Conservation (phyloP, 1,140 invertebrate genomes). For the Delia radicum region DNA sequence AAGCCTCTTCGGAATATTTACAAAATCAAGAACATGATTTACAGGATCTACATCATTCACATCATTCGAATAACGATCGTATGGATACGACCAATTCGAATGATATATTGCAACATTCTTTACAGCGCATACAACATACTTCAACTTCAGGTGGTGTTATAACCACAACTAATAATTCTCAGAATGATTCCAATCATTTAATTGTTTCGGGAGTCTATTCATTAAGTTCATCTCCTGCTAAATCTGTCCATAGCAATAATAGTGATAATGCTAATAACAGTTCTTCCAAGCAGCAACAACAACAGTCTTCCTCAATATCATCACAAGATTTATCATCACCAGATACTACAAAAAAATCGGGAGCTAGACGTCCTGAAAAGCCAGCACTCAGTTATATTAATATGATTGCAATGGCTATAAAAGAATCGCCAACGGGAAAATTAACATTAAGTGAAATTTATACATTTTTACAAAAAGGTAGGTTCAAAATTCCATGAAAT, state of each 20-base stretch:
- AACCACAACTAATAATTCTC: slow-evolving; percentile 14
- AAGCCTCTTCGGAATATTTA: slow-evolving; percentile 28
- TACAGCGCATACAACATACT: slow-evolving; percentile 29
- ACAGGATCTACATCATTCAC: slow-evolving; percentile 35
- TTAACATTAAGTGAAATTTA: slow-evolving; percentile 91
- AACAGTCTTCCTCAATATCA: slow-evolving; percentile 21
- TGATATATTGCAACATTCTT: slow-evolving; percentile 19
- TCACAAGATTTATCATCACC: slow-evolving; percentile 34
- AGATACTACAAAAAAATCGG: slow-evolving; percentile 57
- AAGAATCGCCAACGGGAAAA: slow-evolving; percentile 81
- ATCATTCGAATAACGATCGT: slow-evolving; percentile 4
- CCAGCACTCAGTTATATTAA: slow-evolving; percentile 97
- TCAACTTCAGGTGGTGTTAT: slow-evolving; percentile 31
- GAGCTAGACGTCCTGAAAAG: slow-evolving; percentile 82
- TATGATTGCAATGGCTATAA: slow-evolving; percentile 96
- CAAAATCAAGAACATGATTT: slow-evolving; percentile 39
- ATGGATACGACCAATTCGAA: not conserved
- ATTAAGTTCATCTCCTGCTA: slow-evolving; percentile 28
- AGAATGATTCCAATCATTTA: slow-evolving; percentile 25
- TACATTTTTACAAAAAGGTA: slow-evolving; percentile 77
- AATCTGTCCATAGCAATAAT: slow-evolving; percentile 26
- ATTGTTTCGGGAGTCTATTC: slow-evolving; percentile 11
- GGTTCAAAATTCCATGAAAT: too few species aligned
- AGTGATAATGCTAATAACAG: slow-evolving; percentile 14
- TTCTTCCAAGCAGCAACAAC: slow-evolving; percentile 16